Evolutionary conservation across 2,113 vertebrate species (phyloP).

Genomic region (Cavia aperea): DNA sequence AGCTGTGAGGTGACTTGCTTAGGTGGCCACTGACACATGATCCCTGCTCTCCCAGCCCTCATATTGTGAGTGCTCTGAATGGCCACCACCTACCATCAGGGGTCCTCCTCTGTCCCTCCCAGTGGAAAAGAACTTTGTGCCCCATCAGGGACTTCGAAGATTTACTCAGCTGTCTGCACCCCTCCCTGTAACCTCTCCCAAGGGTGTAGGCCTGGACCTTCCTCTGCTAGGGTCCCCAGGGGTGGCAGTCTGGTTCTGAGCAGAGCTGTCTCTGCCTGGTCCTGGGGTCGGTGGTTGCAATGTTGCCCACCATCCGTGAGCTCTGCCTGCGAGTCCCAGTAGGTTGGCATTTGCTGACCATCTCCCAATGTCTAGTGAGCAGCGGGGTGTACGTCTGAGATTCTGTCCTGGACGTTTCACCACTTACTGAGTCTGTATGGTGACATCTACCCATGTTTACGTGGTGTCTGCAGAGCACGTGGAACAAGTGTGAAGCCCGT

Average conservation of each 20-base stretch:
- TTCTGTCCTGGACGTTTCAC: background rate
- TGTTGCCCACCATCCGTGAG: background rate
- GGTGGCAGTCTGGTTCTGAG: background rate
- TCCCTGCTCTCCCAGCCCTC: background rate
- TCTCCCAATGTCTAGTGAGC: background rate
- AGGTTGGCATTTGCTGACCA: background rate
- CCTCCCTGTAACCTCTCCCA: background rate
- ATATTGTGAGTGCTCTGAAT: fast-evolving
- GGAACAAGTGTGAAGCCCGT: background rate
- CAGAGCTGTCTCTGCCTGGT: background rate
- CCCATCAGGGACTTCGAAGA: background rate
- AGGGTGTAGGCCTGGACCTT: background rate
- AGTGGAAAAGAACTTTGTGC: background rate
- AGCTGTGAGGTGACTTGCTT: background rate
- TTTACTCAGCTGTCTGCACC: background rate
- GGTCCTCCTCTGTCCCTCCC: background rate
- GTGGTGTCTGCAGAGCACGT: fast-evolving
- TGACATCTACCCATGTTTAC: background rate
- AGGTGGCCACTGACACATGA: too few species aligned
- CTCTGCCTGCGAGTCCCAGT: background rate
- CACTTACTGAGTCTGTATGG: background rate
- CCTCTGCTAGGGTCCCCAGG: background rate
- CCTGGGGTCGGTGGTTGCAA: background rate
- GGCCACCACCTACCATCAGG: background rate
- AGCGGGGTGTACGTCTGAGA: background rate